phyloP scores from a whole-genome alignment of 1,140 invertebrate species.

The Bombus balteatus region DNA sequence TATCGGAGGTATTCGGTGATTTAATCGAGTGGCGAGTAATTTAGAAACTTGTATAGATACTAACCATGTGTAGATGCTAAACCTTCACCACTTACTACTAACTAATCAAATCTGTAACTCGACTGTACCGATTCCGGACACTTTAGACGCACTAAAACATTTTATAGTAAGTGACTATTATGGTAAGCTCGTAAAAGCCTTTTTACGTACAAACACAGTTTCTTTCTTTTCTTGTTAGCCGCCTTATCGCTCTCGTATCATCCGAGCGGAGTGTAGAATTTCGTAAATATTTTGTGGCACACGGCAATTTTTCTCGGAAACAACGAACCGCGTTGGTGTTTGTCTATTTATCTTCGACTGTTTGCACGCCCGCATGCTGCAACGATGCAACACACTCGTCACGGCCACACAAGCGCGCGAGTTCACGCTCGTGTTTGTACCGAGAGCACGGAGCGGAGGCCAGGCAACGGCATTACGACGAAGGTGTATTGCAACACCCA shows the following conservation, averaged over 20 bases:
- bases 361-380: slow-evolving; percentile 48
- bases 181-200: neutral
- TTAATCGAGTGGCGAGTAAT: no score
- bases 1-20: no score
- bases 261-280: neutral
- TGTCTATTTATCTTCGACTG: slow-evolving; percentile 37
- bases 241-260: slow-evolving; percentile 25
- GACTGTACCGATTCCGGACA: no score
- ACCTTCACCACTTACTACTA: no score
- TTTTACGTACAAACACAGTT: no score
- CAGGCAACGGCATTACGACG: slow-evolving; percentile 52
- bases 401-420: neutral
- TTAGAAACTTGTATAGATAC: no score
- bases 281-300: slow-evolving; percentile 34
- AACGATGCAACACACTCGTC: slow-evolving; percentile 1
- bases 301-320: slow-evolving; percentile 30
- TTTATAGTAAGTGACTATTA: no score
- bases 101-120: no score
- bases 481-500: slow-evolving; percentile 62
- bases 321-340: slow-evolving; percentile 20
- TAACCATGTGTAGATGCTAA: no score
- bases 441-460: slow-evolving; percentile 9
- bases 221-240: neutral
- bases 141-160: no score
- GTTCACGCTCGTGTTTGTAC: slow-evolving; percentile 25